Conservation (phyloP, 1,140 invertebrate species). For the Cyrtorhinus lividipennis region DNA sequence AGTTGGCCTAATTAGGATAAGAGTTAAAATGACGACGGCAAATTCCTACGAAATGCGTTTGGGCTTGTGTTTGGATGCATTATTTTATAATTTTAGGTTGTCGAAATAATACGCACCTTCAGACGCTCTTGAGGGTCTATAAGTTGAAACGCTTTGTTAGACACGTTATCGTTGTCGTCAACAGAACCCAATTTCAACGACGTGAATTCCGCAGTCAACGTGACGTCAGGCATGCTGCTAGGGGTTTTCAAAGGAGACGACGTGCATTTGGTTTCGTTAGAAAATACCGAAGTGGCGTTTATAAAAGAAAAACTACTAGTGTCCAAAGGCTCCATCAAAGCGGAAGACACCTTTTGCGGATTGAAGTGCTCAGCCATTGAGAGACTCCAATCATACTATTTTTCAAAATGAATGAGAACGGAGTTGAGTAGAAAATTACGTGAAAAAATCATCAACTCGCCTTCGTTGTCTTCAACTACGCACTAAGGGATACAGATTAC, state of each 20-base stretch:
- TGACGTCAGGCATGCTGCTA: slow-evolving; percentile 25
- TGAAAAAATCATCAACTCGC: too few species aligned
- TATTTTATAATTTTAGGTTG: too few species aligned
- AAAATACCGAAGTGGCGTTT: slow-evolving; percentile 12
- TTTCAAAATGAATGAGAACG: too few species aligned
- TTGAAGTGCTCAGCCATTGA: not conserved
- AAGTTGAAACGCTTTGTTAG: slow-evolving; percentile 35
- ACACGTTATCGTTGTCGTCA: slow-evolving; percentile 20
- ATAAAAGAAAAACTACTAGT: not conserved
- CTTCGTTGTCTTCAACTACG: too few species aligned
- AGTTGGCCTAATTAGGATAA: too few species aligned
- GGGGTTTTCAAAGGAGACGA: not conserved
- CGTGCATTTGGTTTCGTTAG: not conserved
- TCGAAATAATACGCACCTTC: slow-evolving; percentile 27
- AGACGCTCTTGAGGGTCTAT: slow-evolving; percentile 38
- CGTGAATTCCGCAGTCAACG: slow-evolving; percentile 25
- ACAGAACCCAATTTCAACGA: slow-evolving; percentile 25
- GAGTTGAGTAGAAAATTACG: too few species aligned
- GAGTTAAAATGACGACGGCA: too few species aligned
- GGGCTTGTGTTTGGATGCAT: too few species aligned
- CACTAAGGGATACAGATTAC: too few species aligned
- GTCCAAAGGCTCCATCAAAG: slow-evolving; percentile 27
- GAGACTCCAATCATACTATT: too few species aligned
- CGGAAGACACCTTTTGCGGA: slow-evolving; percentile 16
- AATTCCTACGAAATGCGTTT: too few species aligned